Percentiles rank a stretch among this genome's conserved stretches.
Evolutionary conservation across 2,797 vertebrate genomes (phyloP).

Genomic region (Carapus acus): DNA sequence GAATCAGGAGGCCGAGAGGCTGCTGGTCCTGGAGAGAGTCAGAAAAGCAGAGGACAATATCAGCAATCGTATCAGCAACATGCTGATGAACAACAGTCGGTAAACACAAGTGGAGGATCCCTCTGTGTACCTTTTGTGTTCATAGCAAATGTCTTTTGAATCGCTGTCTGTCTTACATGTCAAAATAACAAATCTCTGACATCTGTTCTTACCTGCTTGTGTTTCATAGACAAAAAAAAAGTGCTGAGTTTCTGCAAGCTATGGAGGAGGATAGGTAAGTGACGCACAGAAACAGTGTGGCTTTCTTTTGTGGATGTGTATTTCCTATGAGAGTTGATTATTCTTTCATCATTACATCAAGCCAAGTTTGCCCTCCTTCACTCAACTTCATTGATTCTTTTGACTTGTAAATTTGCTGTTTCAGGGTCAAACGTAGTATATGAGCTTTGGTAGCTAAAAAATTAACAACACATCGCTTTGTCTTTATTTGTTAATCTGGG

Average conservation of each 20-base stretch:
- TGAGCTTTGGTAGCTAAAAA: no score
- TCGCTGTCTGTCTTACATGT: neutral
- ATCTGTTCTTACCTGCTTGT: neutral
- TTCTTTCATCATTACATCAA: no score
- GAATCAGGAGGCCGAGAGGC: conserved; percentile 76
- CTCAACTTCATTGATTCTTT: no score
- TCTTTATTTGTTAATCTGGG: no score
- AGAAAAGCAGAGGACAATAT: conserved; percentile 75
- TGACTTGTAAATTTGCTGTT: no score
- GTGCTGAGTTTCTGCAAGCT: conserved; percentile 82
- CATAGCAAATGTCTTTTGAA: neutral
- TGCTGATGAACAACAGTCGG: conserved; percentile 85
- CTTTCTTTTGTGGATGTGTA: no score
- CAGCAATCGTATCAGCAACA: conserved; percentile 75
- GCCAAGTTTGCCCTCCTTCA: no score
- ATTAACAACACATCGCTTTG: no score
- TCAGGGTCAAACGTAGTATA: no score
- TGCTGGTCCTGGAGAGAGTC: conserved; percentile 78
- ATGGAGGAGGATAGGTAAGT: conserved; percentile 90
- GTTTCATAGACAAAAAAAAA: conserved; percentile 81
- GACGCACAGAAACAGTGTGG: no score
- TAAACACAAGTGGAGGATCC: conserved; percentile 19
- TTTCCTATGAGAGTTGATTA: no score
- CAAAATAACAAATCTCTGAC: neutral
- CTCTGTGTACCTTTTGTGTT: neutral